Base-by-base conservation (phyloP, 2,888 invertebrate genomes). In the Hirtodrosophila histrioides region DNA sequence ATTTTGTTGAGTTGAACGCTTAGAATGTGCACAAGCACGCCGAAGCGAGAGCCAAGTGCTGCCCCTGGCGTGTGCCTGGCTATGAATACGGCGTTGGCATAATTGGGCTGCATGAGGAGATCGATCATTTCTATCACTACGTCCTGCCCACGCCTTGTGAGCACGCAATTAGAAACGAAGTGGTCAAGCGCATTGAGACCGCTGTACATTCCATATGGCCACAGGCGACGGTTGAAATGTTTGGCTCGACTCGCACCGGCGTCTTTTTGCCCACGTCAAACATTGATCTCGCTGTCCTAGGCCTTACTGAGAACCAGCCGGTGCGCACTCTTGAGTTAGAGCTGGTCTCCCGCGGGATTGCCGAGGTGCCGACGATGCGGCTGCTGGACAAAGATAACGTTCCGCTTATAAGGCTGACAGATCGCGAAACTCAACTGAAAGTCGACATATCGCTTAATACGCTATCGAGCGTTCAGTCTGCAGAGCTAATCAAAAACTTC, bases 401-500 rank as follows among this genome's bases (percentile, higher is more conserved):
- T 85, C 99, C 99, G 86, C 99, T 99, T 89, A 97, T 99, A 76
- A 99, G 99, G 93, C 94, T 99, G 92, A 98, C 97, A 31, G 98
- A 99, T 91, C 94, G 94, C 70, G 94, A 94, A 90, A 93, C 91
- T 92, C 95, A 79, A 74, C 96, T 99, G 64, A 97, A 97, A 93
- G 98, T 98, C 89, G 99, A 99, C 93, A 99, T 99, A 91, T 98
- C 99, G 89, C 99, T 99, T 93, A 99, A 99, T 93, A 99, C 99
- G 96, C 96, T 95, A 92, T 98, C 98, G 92, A 99, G 99, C 64
- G 97, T 99, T 43, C 96, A 97, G 93, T 98, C 98, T 84, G 99
- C 98, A 8, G 97, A 98, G 92, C 94, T 99, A 74, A 99, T 99
- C 84, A 97, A 97, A 92, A 95, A 96, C 86, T 98, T 95, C 91